Evolutionary conservation across 53 echinoderm and acorn worm species (phyloP), one percentile per base, ranked within the genome.

Genomic region (Apostichopus leukothele): DNA sequence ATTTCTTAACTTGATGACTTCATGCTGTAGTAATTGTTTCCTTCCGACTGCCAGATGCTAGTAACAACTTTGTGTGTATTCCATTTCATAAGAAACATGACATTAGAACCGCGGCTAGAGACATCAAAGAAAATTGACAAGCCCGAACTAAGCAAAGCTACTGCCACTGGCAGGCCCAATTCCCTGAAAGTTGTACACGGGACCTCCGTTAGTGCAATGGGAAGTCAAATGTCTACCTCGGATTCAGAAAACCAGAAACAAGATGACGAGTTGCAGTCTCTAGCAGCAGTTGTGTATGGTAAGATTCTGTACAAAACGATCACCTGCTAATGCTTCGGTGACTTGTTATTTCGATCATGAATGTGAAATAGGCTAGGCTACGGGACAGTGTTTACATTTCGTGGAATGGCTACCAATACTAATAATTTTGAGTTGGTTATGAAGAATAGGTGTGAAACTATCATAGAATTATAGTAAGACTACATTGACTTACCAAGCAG

Each of bases 271-370:
- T 55, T 79, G n/a, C 18, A 54, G 19, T 79, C 79, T 53, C 50
- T 79, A 53, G 79, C 79, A 1, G 79, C 79, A 79, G 79, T 57
- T 52, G 55, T 79, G 52, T 79, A 79, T 79, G 79, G 79, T 68
- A n/a, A 19, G 12, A 68, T 14, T 68, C 57, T 57, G 10, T 39
- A 39, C 39, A 39, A 39, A 39, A 39, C 39, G 39, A 39, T 39
- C 2, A 0, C 39, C 39, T 39, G 39, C 39, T 39, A 39, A 39
- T 39, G 39, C 39, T 39, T 39, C 39, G 39, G 39, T 39, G 39
- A 39, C 39, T 39, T 39, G 39, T 39, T 39, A 39, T 39, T 39
- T 39, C 39, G 39, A 39, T 39, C 39, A 57, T 57, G 57, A 57
- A 57, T 57, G 7, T 57, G 57, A 57, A 7, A 8, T 57, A 57